Conservation (phyloP, 2,888 invertebrate species). For the Sinopyrophorus schimmeli region DNA sequence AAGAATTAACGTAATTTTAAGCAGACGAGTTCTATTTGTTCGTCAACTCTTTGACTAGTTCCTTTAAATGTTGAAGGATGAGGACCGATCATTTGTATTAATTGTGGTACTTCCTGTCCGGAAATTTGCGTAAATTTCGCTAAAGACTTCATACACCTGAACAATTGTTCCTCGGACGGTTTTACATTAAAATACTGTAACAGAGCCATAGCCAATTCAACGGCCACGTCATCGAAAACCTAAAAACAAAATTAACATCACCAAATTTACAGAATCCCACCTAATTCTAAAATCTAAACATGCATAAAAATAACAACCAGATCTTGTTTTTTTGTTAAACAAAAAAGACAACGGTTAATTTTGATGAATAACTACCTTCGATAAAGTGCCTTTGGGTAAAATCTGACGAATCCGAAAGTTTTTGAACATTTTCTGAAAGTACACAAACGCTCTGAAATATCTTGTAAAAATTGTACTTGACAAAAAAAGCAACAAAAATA, state of each 20-base stretch:
- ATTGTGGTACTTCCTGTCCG: constrained; percentile 80
- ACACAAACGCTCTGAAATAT: constrained; percentile 53
- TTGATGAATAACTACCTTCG: constrained; percentile 59
- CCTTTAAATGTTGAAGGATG: constrained; percentile 82
- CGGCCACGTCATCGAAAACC: constrained; percentile 94
- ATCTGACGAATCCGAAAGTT: constrained; percentile 65
- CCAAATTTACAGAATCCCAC: no score
- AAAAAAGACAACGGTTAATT: constrained; percentile 16
- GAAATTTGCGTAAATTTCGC: constrained; percentile 75
- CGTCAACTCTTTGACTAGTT: constrained; percentile 77
- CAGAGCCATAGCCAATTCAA: constrained; percentile 88
- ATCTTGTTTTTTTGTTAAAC: not conserved
- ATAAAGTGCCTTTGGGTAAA: constrained; percentile 66
- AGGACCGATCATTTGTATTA: constrained; percentile 90
- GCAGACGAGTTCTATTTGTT: constrained; percentile 75
- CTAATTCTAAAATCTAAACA: no score
- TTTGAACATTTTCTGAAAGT: constrained; percentile 71
- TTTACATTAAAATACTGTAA: constrained; percentile 84
- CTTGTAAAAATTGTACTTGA: no score
- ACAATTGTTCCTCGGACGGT: constrained; percentile 79
- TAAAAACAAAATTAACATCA: constrained; percentile 51
- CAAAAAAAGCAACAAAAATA: no score
- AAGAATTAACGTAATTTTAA: constrained; percentile 61
- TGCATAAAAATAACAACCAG: no score
- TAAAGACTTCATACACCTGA: constrained; percentile 77